Evolutionary conservation across 2,888 invertebrate genomes (phyloP), one percentile per base, ranked within the genome.

Genomic region (Cerceris rybyensis): DNA sequence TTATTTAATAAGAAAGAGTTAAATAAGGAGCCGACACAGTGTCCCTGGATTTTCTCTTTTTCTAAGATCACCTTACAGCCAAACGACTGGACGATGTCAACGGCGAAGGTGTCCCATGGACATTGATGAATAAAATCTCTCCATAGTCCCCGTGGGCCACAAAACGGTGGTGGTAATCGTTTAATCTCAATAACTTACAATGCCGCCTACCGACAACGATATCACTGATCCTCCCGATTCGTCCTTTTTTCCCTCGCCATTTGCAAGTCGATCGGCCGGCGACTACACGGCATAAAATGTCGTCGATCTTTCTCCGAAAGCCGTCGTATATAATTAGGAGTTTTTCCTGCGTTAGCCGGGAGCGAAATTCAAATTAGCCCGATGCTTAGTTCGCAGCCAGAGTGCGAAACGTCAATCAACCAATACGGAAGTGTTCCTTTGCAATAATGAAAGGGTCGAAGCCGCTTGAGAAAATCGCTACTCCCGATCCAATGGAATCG

Each of bases 1-100:
- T 86, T 85, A 85, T 85, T 85, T 85, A 84, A 86, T 82, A 84
- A 86, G 86, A 75, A 66, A 80, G 77, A 84, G 80, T 85, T 84
- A 84, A 86, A 69, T 46, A 69, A 74, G 59, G 42, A 11, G 52
- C 60, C 63, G 43, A 49, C 58, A 55, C 60, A 39, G 42, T 41
- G 39, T 39, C 69, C 7, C 5, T 43, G 55, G 46, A 41, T 74
- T 81, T 80, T 75, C 71, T 77, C 73, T 43, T 75, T 72, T 78
- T 74, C 66, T 50, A 60, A 71, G 78, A 85, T 84, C 85, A 76
- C 67, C 81, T 86, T 78, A 87, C 82, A 78, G 78, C 75, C 57
- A 71, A 75, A 39, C 46, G 80, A 68, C 58, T 60, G 71, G 73
- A 58, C 70, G 84, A 74, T 79, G 87, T 86, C 86, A 82, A 79